Conservation (phyloP, 1,140 invertebrate genomes). For the Listronotus bonariensis region DNA sequence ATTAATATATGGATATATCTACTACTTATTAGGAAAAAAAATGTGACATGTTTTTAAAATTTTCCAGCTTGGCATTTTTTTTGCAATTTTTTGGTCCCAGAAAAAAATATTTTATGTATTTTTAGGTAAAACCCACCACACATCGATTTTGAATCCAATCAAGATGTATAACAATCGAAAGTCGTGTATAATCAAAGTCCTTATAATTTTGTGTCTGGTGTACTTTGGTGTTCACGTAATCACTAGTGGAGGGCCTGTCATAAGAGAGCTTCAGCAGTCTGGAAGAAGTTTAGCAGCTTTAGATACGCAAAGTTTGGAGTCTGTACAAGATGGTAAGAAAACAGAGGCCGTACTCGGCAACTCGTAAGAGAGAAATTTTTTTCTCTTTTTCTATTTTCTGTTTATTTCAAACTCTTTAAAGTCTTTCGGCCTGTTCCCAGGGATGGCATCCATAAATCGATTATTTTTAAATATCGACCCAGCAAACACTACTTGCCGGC, state of each 20-base stretch:
- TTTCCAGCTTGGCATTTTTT: too few species aligned
- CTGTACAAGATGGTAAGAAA: conserved; percentile 36
- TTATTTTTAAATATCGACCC: too few species aligned
- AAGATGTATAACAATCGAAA: conserved; percentile 51
- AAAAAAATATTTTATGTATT: too few species aligned
- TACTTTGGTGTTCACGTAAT: conserved; percentile 49
- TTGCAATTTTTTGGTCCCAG: too few species aligned
- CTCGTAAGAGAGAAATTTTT: not conserved
- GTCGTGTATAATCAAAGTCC: conserved; percentile 48
- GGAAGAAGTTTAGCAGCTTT: conserved; percentile 51
- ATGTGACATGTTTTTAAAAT: too few species aligned
- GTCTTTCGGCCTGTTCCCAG: not conserved
- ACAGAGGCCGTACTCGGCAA: too few species aligned
- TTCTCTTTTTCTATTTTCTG: too few species aligned
- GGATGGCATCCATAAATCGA: too few species aligned
- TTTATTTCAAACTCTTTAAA: too few species aligned
- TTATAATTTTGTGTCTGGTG: conserved; percentile 40
- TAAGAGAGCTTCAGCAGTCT: conserved; percentile 51
- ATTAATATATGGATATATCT: too few species aligned
- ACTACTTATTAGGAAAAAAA: too few species aligned
- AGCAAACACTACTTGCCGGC: too few species aligned
- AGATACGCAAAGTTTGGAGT: conserved; percentile 36
- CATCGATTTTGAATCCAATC: not conserved
- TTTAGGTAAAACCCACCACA: not conserved
- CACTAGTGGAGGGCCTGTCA: conserved; percentile 46